Evolutionary conservation across 2,797 vertebrate species (phyloP).

Genomic region (Onychomys leucogaster): DNA sequence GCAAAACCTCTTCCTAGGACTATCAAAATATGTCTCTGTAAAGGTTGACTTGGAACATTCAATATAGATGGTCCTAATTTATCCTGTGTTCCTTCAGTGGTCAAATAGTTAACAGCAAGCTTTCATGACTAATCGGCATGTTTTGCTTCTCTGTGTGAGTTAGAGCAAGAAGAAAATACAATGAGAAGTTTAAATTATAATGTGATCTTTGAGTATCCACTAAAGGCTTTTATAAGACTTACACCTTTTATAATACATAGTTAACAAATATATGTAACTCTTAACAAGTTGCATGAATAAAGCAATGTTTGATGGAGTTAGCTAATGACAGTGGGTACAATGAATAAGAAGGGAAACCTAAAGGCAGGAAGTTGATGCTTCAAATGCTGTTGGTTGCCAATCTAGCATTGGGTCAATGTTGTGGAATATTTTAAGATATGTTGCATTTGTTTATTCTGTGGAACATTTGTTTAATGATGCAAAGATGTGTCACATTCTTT

Average conservation of each 20-base stretch:
- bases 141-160: background rate
- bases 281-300: background rate
- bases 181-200: background rate
- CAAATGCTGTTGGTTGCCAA: background rate
- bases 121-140: background rate
- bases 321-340: background rate
- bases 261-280: background rate
- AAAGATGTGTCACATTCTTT: too few relatives aligned
- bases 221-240: background rate
- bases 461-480: too few relatives aligned
- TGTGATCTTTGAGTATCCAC: background rate
- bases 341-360: background rate
- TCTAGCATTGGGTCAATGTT: background rate
- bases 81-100: background rate
- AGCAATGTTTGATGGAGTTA: background rate
- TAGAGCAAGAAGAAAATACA: slow-evolving; percentile 7
- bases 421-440: too few relatives aligned
- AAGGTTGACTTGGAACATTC: background rate
- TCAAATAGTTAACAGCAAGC: background rate
- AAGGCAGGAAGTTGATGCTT: background rate
- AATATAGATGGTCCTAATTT: background rate
- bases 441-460: too few relatives aligned
- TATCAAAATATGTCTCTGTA: background rate
- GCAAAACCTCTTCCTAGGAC: background rate
- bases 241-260: background rate